A percentile compares a stretch with the other conserved stretches of the same genome.
These are phyloP conservation scores for Tenthredo distinguenda DNA, from an alignment of 2,888 invertebrate species.

Conservation along the genomic window DNA sequence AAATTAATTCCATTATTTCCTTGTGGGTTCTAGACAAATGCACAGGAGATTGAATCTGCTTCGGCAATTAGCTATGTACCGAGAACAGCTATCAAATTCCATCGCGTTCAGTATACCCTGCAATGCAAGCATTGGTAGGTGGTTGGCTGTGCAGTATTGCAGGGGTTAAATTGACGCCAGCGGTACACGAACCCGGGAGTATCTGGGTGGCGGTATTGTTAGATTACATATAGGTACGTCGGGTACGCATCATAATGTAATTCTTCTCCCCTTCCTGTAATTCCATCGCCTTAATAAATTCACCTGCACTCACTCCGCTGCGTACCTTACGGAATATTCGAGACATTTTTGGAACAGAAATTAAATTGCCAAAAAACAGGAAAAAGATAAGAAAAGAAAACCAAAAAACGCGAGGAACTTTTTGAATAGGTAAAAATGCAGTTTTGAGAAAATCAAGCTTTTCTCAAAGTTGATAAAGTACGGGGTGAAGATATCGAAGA, in stretches of 20 bases:
- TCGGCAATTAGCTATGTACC: constrained; percentile 35
- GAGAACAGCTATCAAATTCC: constrained; percentile 20
- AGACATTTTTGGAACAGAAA: not conserved
- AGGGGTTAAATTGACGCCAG: constrained; percentile 15
- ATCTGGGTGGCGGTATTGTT: not conserved
- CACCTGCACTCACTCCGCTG: not conserved
- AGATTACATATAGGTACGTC: not conserved
- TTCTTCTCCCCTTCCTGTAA: not conserved
- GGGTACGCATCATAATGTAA: not conserved
- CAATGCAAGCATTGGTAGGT: constrained; percentile 14
- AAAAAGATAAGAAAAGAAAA: too few species aligned
- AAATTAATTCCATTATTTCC: constrained; percentile 36
- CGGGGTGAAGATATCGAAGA: not conserved
- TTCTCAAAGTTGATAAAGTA: not conserved
- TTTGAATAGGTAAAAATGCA: not conserved
- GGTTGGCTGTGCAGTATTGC: constrained; percentile 1
- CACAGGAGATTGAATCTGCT: constrained; percentile 28
- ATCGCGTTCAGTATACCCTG: not conserved
- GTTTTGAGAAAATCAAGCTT: not conserved
- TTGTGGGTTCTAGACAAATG: constrained; percentile 29
- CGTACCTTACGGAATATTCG: not conserved
- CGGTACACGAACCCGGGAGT: not conserved
- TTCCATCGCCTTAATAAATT: not conserved
- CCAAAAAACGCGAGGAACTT: not conserved
- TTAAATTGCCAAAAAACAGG: not conserved